Percentiles rank a stretch among this genome's conserved stretches.
phyloP scores from a whole-genome alignment of 2,797 vertebrate species.

The Gallinago solitaria region DNA sequence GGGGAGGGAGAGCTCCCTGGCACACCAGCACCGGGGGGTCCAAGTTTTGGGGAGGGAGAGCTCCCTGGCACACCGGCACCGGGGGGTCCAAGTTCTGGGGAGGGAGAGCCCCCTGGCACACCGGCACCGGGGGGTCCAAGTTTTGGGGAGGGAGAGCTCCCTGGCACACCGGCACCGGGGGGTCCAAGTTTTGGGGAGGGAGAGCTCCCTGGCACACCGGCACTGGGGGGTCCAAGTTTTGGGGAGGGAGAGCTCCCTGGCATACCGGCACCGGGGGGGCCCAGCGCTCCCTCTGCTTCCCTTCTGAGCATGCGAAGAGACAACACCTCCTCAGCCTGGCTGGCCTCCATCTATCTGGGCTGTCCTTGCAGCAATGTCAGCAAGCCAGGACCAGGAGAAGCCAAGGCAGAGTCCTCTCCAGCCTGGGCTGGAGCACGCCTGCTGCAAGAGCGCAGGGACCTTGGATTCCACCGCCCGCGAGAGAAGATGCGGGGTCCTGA shows the following conservation, averaged over 20 bases:
- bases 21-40: too few relatives aligned
- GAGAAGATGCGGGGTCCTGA: neutral
- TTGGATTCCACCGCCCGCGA: neutral
- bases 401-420: neutral
- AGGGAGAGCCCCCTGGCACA: too few relatives aligned
- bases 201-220: too few relatives aligned
- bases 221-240: too few relatives aligned
- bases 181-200: too few relatives aligned
- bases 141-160: neutral
- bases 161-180: too few relatives aligned
- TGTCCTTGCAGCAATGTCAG: conserved; percentile 23
- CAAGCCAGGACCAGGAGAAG: neutral
- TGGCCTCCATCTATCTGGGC: neutral
- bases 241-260: too few relatives aligned
- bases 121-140: neutral
- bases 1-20: neutral
- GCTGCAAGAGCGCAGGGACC: neutral
- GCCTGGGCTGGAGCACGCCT: neutral
- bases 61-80: too few relatives aligned
- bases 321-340: conserved; percentile 7
- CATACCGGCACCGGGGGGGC: neutral
- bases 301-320: neutral
- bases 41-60: too few relatives aligned
- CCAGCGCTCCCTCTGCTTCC: neutral
- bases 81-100: too few relatives aligned